Conservation (phyloP, 2,888 invertebrate species). For the Sphinx pinastri region DNA sequence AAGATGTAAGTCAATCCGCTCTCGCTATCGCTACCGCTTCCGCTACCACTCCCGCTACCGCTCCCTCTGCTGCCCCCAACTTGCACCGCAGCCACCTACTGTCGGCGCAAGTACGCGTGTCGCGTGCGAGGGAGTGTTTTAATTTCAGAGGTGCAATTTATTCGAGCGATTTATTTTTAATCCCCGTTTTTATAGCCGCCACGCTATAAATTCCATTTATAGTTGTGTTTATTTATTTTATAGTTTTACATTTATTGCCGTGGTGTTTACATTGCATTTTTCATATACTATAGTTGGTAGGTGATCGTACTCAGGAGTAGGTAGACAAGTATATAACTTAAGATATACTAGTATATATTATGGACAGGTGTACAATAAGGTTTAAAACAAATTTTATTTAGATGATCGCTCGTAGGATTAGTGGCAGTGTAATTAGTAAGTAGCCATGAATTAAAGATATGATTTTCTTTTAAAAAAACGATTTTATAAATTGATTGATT, state of each 20-base stretch:
- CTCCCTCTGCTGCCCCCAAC: slow-evolving; percentile 46
- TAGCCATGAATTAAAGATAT: too few species aligned
- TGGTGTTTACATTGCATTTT: slow-evolving; percentile 32
- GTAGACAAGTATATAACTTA: too few species aligned
- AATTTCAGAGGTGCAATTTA: slow-evolving; percentile 84
- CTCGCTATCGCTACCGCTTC: slow-evolving; percentile 45
- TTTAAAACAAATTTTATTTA: too few species aligned
- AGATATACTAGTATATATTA: too few species aligned
- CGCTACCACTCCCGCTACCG: slow-evolving; percentile 51
- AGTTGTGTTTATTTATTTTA: slow-evolving; percentile 68
- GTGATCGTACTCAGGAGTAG: too few species aligned
- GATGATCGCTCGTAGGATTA: too few species aligned
- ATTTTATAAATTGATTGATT: too few species aligned
- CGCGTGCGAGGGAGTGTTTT: slow-evolving; percentile 79
- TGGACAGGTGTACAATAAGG: too few species aligned
- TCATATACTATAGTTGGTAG: slow-evolving; percentile 11
- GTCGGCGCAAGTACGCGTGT: slow-evolving; percentile 73
- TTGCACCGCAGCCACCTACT: slow-evolving; percentile 39
- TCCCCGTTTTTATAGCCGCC: slow-evolving; percentile 82
- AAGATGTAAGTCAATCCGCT: slow-evolving; percentile 22
- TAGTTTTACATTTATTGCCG: slow-evolving; percentile 37
- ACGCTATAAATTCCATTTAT: slow-evolving; percentile 80
- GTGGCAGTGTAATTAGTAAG: too few species aligned
- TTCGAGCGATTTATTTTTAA: slow-evolving; percentile 84
- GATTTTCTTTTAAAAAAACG: too few species aligned